Conservation (phyloP, 2,113 vertebrate genomes). For the Eupsittula cactorum region DNA sequence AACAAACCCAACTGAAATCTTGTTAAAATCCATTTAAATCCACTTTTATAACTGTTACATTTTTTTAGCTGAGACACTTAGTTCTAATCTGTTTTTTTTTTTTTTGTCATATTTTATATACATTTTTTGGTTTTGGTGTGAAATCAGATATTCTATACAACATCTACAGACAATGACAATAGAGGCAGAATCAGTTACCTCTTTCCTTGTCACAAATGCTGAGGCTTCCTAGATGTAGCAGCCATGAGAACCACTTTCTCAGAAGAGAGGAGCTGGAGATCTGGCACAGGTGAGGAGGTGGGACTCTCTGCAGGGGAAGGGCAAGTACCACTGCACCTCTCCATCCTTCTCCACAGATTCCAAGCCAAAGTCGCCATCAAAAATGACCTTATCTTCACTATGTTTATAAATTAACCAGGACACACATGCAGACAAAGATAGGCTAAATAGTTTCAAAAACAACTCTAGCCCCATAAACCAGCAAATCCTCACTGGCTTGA, state of each 20-base stretch:
- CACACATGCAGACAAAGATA: not conserved
- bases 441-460: not conserved
- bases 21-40: not conserved
- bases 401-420: not conserved
- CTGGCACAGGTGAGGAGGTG: not conserved
- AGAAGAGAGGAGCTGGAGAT: not conserved
- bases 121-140: not conserved
- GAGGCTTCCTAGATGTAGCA: not conserved
- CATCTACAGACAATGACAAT: not conserved
- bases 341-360: not conserved
- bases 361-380: not conserved
- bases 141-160: not conserved
- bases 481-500: not conserved
- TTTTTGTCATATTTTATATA: not conserved
- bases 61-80: not conserved
- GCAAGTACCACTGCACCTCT: not conserved
- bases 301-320: not conserved
- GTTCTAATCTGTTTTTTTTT: fast-evolving
- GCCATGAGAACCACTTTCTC: not conserved
- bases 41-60: not conserved
- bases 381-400: not conserved
- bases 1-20: not conserved
- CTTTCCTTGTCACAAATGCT: not conserved
- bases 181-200: not conserved
- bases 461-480: not conserved